Evolutionary conservation across 2,797 vertebrate genomes (phyloP), one percentile per base, ranked within the genome.

Genomic region (Chelidonichthys spinosus): DNA sequence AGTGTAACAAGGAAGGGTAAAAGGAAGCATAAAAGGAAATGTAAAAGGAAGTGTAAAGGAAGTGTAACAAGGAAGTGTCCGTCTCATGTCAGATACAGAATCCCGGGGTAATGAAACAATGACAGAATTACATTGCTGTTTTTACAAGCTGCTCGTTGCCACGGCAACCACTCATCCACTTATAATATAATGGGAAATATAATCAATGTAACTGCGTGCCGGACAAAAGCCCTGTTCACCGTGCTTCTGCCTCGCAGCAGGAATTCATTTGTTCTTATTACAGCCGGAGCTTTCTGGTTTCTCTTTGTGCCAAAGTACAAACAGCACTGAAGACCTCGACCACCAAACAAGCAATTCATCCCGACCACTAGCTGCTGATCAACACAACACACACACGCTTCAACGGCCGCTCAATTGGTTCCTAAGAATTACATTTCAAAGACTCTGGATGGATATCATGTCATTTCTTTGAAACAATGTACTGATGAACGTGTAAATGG

Each of bases 191-290:
- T 49, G 5, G 47, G 47, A 49, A 49, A 4, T n/a, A 53, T 53
- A 33, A 53, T 53, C 25, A 14, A 13, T 53, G 25, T 53, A 32
- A 53, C 50, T 53, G 25, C 33, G 11, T 14, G n/a, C 49, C 14
- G 11, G 11, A 53, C 50, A 53, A 53, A 53, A 49, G 25, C 47
- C n/a, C 47, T 49, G 18, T 49, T 49, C 18, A n/a, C n/a, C 18
- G 47, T 47, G 15, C 18, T 49, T 49, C 47, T 49, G 9, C 18
- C n/a, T 18, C 18, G 3, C 47, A 7, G n/a, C 47, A 49, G 47
- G n/a, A 49, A 49, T 49, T n/a, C 47, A 50, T 50, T 25, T 50
- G 49, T 50, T 25, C 18, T 50, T 50, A 50, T 50, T 50, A 50
- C 49, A 50, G 49, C n/a, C 25, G 49, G 49, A 50, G 25, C 25